phyloP scores from a whole-genome alignment of 2,113 vertebrate species.

The Bos javanicus region DNA sequence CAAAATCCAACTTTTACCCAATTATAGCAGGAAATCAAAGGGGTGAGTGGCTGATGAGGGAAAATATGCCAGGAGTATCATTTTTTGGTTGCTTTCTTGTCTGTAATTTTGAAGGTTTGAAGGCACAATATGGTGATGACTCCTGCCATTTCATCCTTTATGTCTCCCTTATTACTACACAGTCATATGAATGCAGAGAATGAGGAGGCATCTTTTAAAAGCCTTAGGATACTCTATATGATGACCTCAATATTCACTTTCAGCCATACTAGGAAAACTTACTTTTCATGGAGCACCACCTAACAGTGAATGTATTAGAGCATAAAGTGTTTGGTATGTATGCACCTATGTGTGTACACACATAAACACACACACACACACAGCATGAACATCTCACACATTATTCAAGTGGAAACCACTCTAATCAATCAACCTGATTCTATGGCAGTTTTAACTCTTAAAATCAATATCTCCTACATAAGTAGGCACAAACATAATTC shows the following conservation, averaged over 20 bases:
- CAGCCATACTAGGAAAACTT: slow-evolving; percentile 55
- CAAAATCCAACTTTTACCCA: background rate
- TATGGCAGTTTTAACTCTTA: background rate
- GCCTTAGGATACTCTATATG: slow-evolving; percentile 47
- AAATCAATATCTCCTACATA: background rate
- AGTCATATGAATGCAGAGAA: slow-evolving; percentile 25
- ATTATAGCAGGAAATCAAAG: background rate
- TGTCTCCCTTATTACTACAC: slow-evolving; percentile 28
- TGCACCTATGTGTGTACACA: background rate
- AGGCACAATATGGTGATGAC: background rate
- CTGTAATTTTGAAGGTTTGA: slow-evolving; percentile 7
- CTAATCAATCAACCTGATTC: background rate
- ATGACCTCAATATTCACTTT: slow-evolving; percentile 64
- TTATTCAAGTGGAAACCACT: background rate
- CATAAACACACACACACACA: background rate
- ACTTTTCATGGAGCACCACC: slow-evolving; percentile 28
- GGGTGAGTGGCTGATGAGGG: background rate
- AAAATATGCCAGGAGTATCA: background rate
- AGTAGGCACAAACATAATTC: background rate
- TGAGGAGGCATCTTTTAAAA: slow-evolving; percentile 50
- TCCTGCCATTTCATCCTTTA: background rate
- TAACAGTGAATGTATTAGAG: slow-evolving; percentile 60
- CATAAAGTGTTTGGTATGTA: background rate
- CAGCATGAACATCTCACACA: background rate
- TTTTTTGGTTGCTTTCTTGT: background rate